These are phyloP conservation scores for Trichoplusia ni DNA, from an alignment of 1,140 invertebrate genomes.

Conservation along the genomic window DNA sequence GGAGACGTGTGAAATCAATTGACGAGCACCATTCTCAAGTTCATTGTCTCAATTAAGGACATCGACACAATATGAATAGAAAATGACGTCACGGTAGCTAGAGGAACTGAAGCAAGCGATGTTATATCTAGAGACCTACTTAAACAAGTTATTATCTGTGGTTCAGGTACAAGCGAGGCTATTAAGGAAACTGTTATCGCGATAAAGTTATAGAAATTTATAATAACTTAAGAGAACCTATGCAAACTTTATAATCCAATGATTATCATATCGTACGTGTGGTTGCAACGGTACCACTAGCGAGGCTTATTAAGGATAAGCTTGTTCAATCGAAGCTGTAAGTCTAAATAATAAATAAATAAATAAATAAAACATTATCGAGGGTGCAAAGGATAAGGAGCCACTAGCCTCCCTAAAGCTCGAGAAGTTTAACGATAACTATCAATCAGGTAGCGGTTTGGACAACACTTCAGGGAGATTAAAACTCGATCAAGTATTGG, in stretches of 20 bases:
- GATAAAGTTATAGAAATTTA: no score
- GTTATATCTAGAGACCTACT: slow-evolving; percentile 11
- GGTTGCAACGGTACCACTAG: no score
- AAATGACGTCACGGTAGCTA: slow-evolving; percentile 18
- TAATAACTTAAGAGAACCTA: no score
- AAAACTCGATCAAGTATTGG: slow-evolving; percentile 8
- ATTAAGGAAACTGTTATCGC: slow-evolving; percentile 29
- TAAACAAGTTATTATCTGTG: slow-evolving; percentile 29
- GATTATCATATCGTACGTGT: no score
- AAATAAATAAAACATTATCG: slow-evolving; percentile 23
- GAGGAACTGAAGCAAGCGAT: not conserved
- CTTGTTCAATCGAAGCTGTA: no score
- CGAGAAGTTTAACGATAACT: slow-evolving; percentile 1
- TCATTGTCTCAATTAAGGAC: slow-evolving; percentile 23
- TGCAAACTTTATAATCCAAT: no score
- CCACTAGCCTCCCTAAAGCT: slow-evolving; percentile 8
- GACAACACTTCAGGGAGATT: slow-evolving; percentile 26
- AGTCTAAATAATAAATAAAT: no score
- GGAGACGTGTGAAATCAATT: no score
- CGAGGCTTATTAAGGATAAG: no score
- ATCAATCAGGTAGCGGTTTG: slow-evolving; percentile 15
- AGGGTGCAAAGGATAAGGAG: slow-evolving; percentile 28
- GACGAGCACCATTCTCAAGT: no score
- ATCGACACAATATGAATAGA: slow-evolving; percentile 3
- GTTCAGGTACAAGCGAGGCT: slow-evolving; percentile 27